These are phyloP conservation scores for Clarias pachynema DNA, from an alignment of 2,797 vertebrate genomes.

Conservation along the genomic window DNA sequence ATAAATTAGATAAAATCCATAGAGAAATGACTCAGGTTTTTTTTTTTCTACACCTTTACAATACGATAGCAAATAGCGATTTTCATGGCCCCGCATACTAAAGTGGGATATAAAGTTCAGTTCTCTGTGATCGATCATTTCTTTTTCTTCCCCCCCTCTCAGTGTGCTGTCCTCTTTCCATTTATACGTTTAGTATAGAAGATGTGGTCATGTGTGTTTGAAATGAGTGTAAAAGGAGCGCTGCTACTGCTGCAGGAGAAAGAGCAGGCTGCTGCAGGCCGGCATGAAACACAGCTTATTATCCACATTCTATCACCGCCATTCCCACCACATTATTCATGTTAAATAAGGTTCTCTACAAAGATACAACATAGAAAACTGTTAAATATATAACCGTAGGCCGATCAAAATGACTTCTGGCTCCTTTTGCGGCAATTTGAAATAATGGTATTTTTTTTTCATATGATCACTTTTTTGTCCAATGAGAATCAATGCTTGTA, in stretches of 20 bases:
- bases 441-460: conserved; percentile 61
- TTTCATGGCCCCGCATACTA: conserved; percentile 82
- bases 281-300: conserved; percentile 81
- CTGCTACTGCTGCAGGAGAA: conserved; percentile 85
- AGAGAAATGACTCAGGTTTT: conserved; percentile 75
- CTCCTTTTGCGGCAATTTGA: conserved; percentile 76
- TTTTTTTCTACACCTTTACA: conserved; percentile 77
- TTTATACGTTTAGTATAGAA: conserved; percentile 52
- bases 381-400: conserved; percentile 99
- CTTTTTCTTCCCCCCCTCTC: conserved; percentile 54
- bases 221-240: conserved; percentile 82
- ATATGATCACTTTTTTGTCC: conserved; percentile 50
- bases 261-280: conserved; percentile 73
- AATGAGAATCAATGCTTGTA: conserved; percentile 59
- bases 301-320: conserved; percentile 79
- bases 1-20: conserved; percentile 76
- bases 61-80: conserved; percentile 84
- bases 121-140: conserved; percentile 68
- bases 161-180: conserved; percentile 71
- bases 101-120: conserved; percentile 78
- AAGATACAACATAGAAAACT: conserved; percentile 99
- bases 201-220: conserved; percentile 66
- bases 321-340: conserved; percentile 88
- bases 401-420: conserved; percentile 97
- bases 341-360: conserved; percentile 99